Conservation (phyloP, 2,113 vertebrate species). For the Eulemur rufifrons region DNA sequence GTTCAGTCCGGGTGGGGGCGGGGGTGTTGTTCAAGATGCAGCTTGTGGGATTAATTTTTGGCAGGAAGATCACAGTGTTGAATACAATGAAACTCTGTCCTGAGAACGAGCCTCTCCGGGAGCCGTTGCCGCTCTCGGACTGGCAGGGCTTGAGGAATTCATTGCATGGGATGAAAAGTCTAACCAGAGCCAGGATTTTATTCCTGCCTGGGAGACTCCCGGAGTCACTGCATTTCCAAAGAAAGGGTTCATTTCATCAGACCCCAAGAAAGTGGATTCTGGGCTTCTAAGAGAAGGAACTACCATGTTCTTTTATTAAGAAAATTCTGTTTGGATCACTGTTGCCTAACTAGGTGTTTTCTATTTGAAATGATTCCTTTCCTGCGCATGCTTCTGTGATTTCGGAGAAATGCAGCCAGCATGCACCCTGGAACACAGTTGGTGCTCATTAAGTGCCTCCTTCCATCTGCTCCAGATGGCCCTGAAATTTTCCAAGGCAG, state of each 20-base stretch:
- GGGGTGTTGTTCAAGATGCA: neutral
- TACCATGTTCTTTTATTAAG: neutral
- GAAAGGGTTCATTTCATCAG: neutral
- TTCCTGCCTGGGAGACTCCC: neutral
- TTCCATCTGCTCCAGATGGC: neutral
- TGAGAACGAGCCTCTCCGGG: neutral
- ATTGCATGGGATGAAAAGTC: neutral
- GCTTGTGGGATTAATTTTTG: neutral
- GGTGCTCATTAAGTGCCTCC: neutral
- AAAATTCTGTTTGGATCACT: neutral
- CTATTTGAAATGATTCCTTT: neutral
- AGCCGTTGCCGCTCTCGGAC: neutral
- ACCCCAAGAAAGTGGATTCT: neutral
- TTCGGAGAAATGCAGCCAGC: neutral
- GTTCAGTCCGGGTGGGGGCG: neutral
- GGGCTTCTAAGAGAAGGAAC: neutral
- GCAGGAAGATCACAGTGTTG: neutral
- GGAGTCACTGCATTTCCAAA: neutral
- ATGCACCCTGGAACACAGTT: neutral
- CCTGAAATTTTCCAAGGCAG: neutral
- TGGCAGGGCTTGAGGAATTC: neutral
- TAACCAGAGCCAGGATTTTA: neutral
- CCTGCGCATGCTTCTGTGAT: neutral
- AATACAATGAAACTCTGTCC: constrained; percentile 40
- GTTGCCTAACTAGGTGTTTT: neutral